These are phyloP conservation scores for Erinaceus europaeus DNA, from an alignment of 2,113 vertebrate species.

Conservation along the genomic window DNA sequence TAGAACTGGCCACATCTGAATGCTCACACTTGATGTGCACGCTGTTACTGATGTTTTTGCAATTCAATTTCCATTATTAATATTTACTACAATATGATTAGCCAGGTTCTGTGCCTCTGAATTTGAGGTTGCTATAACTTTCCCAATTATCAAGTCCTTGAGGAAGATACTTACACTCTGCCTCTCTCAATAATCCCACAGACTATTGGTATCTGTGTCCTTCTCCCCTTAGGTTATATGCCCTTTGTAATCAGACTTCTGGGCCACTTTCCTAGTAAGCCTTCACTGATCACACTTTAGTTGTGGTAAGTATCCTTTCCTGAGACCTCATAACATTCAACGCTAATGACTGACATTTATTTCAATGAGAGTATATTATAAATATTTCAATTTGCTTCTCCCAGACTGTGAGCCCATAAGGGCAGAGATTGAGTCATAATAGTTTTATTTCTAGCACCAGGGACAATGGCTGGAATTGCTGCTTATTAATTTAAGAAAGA, in stretches of 20 bases:
- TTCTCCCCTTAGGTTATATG: not conserved
- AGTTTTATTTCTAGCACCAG: not conserved
- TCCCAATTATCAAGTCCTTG: not conserved
- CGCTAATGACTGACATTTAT: not conserved
- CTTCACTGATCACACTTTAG: not conserved
- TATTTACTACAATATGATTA: conserved; percentile 49
- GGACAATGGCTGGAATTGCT: not conserved
- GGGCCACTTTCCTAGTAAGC: not conserved
- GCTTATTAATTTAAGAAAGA: not conserved
- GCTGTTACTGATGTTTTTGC: not conserved
- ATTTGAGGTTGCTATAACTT: conserved; percentile 10
- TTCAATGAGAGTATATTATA: not conserved
- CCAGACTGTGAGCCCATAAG: not conserved
- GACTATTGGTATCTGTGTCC: not conserved
- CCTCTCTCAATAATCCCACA: not conserved
- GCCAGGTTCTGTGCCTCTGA: not conserved
- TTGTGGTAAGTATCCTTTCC: not conserved
- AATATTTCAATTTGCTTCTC: not conserved
- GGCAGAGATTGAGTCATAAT: not conserved
- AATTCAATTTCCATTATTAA: conserved; percentile 46
- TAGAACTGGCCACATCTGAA: conserved; percentile 10
- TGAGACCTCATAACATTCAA: not conserved
- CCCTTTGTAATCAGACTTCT: not conserved
- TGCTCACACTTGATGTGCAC: not conserved
- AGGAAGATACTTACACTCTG: not conserved